Conservation (phyloP, 2,113 vertebrate species). For the Mormoops blainvillei region DNA sequence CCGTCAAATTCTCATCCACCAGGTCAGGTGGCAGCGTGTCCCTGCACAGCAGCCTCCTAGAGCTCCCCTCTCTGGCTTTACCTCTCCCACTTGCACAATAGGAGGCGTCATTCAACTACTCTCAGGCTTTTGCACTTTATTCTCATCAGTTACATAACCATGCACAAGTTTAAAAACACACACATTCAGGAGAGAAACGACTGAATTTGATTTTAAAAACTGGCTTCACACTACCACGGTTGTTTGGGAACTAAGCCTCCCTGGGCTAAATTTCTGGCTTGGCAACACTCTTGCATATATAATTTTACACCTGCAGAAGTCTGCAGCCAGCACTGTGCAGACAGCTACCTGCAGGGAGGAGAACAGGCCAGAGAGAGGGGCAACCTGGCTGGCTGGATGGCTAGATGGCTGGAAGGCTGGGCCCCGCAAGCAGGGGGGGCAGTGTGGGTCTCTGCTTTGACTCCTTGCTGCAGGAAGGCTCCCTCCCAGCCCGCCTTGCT, state of each 20-base stretch:
- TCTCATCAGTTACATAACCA: conserved; percentile 58
- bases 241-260: conserved; percentile 63
- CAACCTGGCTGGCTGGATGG: neutral
- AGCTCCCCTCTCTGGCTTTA: neutral
- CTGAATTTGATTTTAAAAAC: conserved; percentile 64
- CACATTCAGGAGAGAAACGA: conserved; percentile 1
- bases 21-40: neutral
- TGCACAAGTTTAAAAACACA: conserved; percentile 60
- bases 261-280: conserved; percentile 59
- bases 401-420: no score
- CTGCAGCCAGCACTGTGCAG: conserved; percentile 36
- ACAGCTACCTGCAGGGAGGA: conserved; percentile 54
- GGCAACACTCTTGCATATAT: conserved; percentile 57
- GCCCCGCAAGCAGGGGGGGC: neutral
- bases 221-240: conserved; percentile 62
- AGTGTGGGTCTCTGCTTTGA: neutral
- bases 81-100: neutral
- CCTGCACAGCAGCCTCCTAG: neutral
- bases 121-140: conserved; percentile 14
- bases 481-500: neutral
- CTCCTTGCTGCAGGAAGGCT: neutral
- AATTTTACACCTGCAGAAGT: conserved; percentile 71
- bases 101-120: conserved; percentile 10
- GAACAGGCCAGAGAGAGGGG: neutral
- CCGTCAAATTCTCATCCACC: neutral